Base-by-base conservation (phyloP, 1,140 invertebrate genomes). In the Drosophila pruinosa region DNA sequence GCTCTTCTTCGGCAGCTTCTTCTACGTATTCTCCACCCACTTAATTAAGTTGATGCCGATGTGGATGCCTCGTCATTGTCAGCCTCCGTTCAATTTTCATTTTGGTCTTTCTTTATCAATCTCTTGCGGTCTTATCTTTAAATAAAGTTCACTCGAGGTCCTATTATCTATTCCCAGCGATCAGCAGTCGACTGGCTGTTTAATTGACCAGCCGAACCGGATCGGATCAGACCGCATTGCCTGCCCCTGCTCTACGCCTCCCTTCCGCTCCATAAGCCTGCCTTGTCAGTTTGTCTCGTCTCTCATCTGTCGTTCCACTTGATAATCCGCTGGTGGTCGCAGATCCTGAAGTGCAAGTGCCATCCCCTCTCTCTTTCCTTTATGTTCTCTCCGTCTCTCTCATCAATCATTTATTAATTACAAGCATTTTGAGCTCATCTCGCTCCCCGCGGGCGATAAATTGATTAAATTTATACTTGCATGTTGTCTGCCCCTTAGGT, bases 331-430 rank as follows among this genome's bases (percentile, higher is more conserved):
- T 65, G 68, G 68, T 71, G 68, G 68, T 65, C 68, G 53, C 34
- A 31, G 8, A 0, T 15, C 10, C 21, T 28, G 22, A 54, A 54
- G 17, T 36, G 28, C 50, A 53, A 53, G 28, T 36, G 12, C 7
- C 21, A 28, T 19, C 3, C n/a, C 34, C 34, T 3, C n/a, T 19
- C 17, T 24, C 43, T 22, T 8, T 39, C 12, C 6, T 6, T 17
- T 4, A 19, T 4, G 21, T 17, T 22, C 34, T 14, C 34, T 38
- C 31, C 34, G 58, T 41, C 71, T 61, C 21, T 39, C 79, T 71
- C 82, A 88, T 88, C 83, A 82, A 88, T 88, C 83, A 88, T 78
- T 82, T 88, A 88, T 89, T 88, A 88, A 88, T 88, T 88, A 88
- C 83, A 78, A 76, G 59, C 48, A 63, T 57, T 68, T 70, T 45